Conservation (phyloP, 2,113 vertebrate species). For the Rynchops niger region DNA sequence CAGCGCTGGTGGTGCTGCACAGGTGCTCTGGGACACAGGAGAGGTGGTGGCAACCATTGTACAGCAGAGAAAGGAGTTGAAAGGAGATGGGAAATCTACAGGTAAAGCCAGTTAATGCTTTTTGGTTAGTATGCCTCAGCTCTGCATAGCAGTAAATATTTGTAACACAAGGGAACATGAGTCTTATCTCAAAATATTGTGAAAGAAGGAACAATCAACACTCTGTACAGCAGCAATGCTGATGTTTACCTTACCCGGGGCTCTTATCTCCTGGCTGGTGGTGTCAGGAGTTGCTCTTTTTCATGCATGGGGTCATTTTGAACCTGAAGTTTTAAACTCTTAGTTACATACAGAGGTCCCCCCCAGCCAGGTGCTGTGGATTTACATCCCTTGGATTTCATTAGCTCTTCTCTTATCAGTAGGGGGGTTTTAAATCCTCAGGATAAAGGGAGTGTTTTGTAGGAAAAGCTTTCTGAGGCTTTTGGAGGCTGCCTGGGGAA, state of each 20-base stretch:
- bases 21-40: accelerated
- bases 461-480: background rate
- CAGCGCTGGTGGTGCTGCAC: accelerated
- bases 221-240: background rate
- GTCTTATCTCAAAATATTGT: background rate
- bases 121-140: background rate
- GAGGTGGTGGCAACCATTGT: background rate
- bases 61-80: background rate
- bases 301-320: accelerated
- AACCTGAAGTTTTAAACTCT: background rate
- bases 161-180: accelerated
- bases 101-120: background rate
- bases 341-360: background rate
- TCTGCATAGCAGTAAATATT: background rate
- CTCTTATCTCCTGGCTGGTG: background rate
- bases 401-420: background rate
- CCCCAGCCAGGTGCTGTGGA: background rate
- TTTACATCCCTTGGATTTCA: background rate
- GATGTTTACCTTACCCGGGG: too few relatives aligned
- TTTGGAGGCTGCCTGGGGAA: background rate
- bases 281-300: background rate
- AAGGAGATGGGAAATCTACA: background rate
- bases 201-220: background rate
- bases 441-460: background rate
- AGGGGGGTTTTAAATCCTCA: background rate